Percentiles rank a stretch among this genome's conserved stretches.
These are phyloP conservation scores for Drosophila biarmipes DNA, from an alignment of 1,140 invertebrate species.

Conservation along the genomic window DNA sequence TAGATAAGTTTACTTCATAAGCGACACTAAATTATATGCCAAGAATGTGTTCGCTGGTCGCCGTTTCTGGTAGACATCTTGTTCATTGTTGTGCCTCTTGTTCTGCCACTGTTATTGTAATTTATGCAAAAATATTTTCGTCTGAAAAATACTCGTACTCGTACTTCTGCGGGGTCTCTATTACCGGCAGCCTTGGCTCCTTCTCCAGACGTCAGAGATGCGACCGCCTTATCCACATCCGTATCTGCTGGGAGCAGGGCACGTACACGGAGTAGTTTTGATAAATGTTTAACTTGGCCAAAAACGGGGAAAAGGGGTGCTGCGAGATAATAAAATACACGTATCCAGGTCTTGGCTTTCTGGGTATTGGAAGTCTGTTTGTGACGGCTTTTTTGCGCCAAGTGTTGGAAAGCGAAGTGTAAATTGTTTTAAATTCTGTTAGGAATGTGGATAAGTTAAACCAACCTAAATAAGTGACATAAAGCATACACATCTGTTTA, in stretches of 20 bases:
- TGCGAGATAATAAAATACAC: conserved; percentile 70
- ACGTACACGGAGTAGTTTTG: conserved; percentile 47
- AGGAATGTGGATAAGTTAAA: no score
- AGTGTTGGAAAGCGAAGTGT: not conserved
- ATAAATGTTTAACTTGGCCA: conserved; percentile 31
- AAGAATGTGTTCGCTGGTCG: conserved; percentile 66
- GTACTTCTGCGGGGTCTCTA: conserved; percentile 3
- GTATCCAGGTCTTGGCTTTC: conserved; percentile 49
- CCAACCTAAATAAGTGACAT: not conserved
- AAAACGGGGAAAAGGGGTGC: conserved; percentile 5
- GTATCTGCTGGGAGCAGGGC: conserved; percentile 27
- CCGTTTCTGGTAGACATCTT: conserved; percentile 75
- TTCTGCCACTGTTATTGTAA: conserved; percentile 72
- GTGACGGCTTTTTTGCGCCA: conserved; percentile 1
- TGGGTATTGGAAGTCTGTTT: conserved; percentile 32
- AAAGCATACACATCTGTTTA: not conserved
- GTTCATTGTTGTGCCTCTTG: conserved; percentile 69
- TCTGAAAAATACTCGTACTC: conserved; percentile 68
- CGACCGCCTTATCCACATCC: conserved; percentile 36
- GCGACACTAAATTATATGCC: conserved; percentile 82
- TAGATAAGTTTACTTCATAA: conserved; percentile 83
- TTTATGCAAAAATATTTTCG: conserved; percentile 82
- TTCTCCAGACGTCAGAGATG: conserved; percentile 37
- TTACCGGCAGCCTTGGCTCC: conserved; percentile 14
- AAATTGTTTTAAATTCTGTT: not conserved